Evolutionary conservation across 1,140 invertebrate species (phyloP).

Genomic region (Campoletis sonorensis): DNA sequence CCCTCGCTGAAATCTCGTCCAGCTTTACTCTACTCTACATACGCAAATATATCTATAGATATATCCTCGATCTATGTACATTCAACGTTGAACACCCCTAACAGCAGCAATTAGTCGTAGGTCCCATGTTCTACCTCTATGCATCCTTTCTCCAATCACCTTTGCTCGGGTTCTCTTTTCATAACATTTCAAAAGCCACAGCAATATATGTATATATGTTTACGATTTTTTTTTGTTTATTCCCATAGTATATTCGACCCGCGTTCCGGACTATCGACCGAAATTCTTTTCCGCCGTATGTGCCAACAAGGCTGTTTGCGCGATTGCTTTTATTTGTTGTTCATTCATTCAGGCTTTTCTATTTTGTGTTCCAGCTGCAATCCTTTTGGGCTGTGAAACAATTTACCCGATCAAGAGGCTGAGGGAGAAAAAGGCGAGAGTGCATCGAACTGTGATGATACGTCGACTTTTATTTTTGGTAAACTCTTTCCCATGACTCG

Average conservation of each 20-base stretch:
- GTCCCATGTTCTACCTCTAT: background rate
- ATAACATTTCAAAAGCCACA: background rate
- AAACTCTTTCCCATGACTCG: too few species aligned
- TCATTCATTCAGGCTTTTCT: background rate
- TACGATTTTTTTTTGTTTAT: background rate
- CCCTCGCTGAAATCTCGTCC: background rate
- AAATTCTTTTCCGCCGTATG: background rate
- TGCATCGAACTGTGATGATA: background rate
- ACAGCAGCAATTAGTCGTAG: conserved; percentile 6
- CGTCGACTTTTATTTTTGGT: background rate
- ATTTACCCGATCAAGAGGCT: background rate
- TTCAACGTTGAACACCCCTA: background rate
- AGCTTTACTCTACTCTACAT: background rate
- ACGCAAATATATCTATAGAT: background rate
- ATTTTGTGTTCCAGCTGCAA: background rate
- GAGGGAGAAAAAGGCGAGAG: background rate
- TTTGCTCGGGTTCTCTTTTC: background rate
- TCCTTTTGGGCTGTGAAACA: background rate
- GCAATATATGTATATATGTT: background rate
- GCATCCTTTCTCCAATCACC: background rate
- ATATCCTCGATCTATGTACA: background rate
- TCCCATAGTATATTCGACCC: background rate
- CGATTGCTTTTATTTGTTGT: background rate
- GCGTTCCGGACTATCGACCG: background rate
- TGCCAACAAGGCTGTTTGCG: background rate